Evolutionary conservation across 2,888 invertebrate species (phyloP).

Genomic region (Rotaria magnacalcarata): DNA sequence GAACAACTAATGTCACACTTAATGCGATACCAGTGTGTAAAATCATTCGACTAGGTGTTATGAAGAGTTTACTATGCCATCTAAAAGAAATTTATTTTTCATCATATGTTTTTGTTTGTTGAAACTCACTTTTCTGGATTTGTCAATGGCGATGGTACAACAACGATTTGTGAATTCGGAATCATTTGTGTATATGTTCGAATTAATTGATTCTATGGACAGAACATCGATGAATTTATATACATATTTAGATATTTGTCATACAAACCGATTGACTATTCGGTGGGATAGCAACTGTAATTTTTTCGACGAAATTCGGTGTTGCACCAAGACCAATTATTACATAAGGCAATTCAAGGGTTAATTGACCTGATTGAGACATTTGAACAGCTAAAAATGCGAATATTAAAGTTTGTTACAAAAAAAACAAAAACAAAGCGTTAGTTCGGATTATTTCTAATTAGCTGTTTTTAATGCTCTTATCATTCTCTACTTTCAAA

Average conservation of each 20-base stretch:
- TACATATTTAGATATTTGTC: background rate
- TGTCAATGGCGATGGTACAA: constrained; percentile 75
- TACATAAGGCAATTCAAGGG: constrained; percentile 87
- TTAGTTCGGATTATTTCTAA: too few relatives aligned
- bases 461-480: too few relatives aligned
- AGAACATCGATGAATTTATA: constrained; percentile 44
- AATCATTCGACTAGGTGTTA: constrained; percentile 45
- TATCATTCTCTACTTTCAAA: too few relatives aligned
- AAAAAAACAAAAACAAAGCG: too few relatives aligned
- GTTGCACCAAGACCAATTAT: constrained; percentile 95
- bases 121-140: constrained; percentile 63
- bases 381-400: constrained; percentile 70
- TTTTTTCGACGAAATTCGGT: constrained; percentile 86
- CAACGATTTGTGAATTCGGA: constrained; percentile 93
- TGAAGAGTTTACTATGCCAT: constrained; percentile 44
- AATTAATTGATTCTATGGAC: constrained; percentile 49
- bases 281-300: constrained; percentile 34
- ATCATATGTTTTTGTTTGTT: background rate
- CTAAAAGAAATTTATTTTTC: background rate
- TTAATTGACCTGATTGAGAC: constrained; percentile 82
- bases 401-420: too few relatives aligned
- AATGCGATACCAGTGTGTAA: constrained; percentile 45
- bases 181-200: constrained; percentile 84
- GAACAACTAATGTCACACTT: constrained; percentile 37
- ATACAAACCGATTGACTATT: constrained; percentile 29